Evolutionary conservation across 2,888 invertebrate genomes (phyloP).

Genomic region (Zelleria hepariella): DNA sequence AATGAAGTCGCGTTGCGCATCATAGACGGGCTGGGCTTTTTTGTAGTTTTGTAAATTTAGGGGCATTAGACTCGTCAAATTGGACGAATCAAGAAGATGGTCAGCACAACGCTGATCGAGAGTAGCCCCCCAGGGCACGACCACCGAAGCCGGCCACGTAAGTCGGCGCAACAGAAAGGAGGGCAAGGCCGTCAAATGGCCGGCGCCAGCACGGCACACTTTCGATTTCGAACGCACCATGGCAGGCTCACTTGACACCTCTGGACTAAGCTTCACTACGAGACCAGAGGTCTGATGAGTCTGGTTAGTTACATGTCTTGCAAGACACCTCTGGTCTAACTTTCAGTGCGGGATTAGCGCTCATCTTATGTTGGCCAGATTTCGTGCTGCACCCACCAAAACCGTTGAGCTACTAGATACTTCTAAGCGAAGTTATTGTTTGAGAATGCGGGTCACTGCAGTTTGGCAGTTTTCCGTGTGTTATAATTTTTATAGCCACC

Average conservation of each 20-base stretch:
- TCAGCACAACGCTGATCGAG: not conserved
- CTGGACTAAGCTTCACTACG: not conserved
- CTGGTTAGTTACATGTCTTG: not conserved
- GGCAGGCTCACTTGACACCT: not conserved
- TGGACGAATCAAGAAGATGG: not conserved
- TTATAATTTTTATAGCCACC: not conserved
- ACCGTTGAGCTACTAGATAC: not conserved
- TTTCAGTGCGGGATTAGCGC: not conserved
- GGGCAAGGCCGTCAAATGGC: conserved; percentile 3
- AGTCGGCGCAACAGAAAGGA: conserved; percentile 8
- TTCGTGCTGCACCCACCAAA: not conserved
- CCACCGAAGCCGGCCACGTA: conserved; percentile 6
- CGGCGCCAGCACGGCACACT: not conserved
- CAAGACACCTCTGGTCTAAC: not conserved
- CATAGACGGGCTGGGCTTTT: too few species aligned
- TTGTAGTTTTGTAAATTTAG: too few species aligned
- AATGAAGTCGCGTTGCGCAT: too few species aligned
- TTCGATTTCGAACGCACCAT: conserved; percentile 1
- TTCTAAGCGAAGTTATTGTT: not conserved
- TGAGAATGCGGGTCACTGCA: not conserved
- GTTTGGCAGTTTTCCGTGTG: not conserved
- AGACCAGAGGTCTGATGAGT: not conserved
- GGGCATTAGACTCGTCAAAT: not conserved
- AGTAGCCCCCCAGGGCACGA: not conserved
- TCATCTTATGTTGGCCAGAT: not conserved